Conservation (phyloP, 2,888 invertebrate genomes). For the Argyresthia goedartella region DNA sequence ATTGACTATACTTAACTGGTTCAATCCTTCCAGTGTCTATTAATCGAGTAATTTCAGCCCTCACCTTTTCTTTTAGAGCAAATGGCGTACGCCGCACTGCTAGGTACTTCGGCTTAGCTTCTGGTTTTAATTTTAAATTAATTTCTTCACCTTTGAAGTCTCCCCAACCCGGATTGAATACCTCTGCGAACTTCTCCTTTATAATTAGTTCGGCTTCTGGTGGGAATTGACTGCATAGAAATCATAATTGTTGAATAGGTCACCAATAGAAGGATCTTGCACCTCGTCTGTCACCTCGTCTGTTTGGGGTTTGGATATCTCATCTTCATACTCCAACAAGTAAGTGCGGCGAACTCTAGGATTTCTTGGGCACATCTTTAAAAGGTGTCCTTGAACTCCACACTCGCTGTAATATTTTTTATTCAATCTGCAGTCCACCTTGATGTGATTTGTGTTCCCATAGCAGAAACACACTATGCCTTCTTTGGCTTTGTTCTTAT, state of each 20-base stretch:
- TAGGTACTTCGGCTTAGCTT: background rate
- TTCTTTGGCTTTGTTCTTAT: background rate
- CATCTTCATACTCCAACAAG: too few relatives aligned
- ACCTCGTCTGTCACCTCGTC: background rate
- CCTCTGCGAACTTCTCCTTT: background rate
- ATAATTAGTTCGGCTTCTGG: background rate
- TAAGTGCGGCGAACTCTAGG: background rate
- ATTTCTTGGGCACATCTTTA: too few relatives aligned
- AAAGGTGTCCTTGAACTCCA: background rate
- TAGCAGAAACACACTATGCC: background rate
- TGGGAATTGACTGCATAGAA: background rate
- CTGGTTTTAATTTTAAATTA: background rate
- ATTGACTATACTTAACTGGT: conserved; percentile 12
- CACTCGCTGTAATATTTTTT: background rate
- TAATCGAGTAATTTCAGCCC: conserved; percentile 10
- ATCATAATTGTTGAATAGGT: background rate
- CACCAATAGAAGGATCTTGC: background rate
- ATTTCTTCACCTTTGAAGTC: background rate
- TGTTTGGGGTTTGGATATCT: background rate
- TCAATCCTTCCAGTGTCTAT: conserved; percentile 7
- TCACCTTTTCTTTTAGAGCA: conserved; percentile 14
- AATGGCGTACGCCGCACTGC: conserved; percentile 6
- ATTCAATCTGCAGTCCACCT: background rate
- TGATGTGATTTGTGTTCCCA: background rate
- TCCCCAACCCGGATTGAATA: background rate